Conservation (phyloP, 2,888 invertebrate species). For the Petrolisthes manimaculis region DNA sequence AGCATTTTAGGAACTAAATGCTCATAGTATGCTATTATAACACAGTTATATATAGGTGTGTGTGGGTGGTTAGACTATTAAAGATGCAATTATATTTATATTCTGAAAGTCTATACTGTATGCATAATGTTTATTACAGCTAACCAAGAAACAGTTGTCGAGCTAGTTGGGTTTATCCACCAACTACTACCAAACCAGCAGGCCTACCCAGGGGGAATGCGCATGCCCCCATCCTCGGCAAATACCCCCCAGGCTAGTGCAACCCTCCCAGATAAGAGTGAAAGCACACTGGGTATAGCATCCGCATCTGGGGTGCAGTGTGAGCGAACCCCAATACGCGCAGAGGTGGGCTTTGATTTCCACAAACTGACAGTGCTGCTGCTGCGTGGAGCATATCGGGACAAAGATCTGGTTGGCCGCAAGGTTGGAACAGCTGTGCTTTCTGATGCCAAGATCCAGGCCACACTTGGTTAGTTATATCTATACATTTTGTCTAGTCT, state of each 20-base stretch:
- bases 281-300: no score
- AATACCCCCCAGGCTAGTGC: background rate
- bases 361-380: conserved; percentile 89
- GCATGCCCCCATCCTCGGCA: conserved; percentile 15
- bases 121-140: conserved; percentile 73
- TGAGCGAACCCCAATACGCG: conserved; percentile 70
- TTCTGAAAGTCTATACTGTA: no score
- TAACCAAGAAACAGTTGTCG: conserved; percentile 95
- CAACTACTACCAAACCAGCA: conserved; percentile 67
- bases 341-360: conserved; percentile 92
- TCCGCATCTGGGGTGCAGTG: conserved; percentile 3
- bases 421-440: conserved; percentile 96
- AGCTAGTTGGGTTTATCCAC: conserved; percentile 88
- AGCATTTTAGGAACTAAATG: background rate
- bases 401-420: conserved; percentile 80
- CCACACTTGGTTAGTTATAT: conserved; percentile 77
- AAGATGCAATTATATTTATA: no score
- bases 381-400: conserved; percentile 81
- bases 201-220: conserved; percentile 2
- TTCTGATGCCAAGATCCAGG: conserved; percentile 90
- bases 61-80: no score
- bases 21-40: no score
- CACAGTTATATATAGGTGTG: no score
- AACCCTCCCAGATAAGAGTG: background rate
- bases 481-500: background rate